Conservation (phyloP, 2,888 invertebrate genomes). For the Dryadula phaetusa region DNA sequence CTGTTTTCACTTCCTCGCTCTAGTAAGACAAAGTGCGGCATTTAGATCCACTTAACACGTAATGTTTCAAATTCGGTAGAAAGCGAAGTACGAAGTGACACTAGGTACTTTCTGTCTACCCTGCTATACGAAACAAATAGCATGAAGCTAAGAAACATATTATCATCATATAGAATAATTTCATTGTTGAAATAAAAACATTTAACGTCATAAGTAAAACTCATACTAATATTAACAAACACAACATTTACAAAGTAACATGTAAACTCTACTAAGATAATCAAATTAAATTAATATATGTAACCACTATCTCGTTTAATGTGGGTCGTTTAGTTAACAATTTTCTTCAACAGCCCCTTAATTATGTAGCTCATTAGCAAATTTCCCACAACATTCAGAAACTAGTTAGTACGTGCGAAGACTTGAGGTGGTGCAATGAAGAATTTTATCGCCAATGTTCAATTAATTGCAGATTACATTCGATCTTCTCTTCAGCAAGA, state of each 20-base stretch:
- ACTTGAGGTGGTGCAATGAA: conserved; percentile 43
- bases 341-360: conserved; percentile 45
- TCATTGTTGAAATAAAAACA: too few relatives aligned
- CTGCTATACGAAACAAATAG: too few relatives aligned
- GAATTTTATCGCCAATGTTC: conserved; percentile 46
- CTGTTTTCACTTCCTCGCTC: too few relatives aligned
- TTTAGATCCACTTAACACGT: too few relatives aligned
- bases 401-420: conserved; percentile 44
- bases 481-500: conserved; percentile 36
- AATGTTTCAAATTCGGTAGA: too few relatives aligned
- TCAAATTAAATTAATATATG: conserved; percentile 29
- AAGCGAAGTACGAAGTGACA: too few relatives aligned
- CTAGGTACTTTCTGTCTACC: too few relatives aligned
- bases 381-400: conserved; percentile 47
- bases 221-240: too few relatives aligned
- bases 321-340: conserved; percentile 40
- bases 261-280: conserved; percentile 6
- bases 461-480: conserved; percentile 44
- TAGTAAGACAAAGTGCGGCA: too few relatives aligned
- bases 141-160: too few relatives aligned
- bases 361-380: conserved; percentile 48
- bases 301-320: conserved; percentile 30
- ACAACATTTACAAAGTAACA: background rate
- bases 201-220: too few relatives aligned
- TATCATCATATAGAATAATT: too few relatives aligned